Evolutionary conservation across 2,113 vertebrate species (phyloP).

Genomic region (Gila orcuttii): DNA sequence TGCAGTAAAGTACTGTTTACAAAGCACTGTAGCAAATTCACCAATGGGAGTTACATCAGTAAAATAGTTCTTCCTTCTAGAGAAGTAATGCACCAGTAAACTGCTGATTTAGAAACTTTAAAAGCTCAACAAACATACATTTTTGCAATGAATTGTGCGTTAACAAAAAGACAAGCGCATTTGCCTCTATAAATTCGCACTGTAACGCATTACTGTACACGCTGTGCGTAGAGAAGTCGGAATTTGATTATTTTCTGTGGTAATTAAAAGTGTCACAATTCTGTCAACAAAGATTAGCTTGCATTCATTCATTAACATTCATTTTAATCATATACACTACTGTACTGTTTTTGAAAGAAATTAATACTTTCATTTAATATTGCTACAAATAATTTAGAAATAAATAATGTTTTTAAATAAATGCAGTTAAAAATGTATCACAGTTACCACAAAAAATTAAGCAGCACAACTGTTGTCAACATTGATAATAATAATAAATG

Average conservation of each 20-base stretch:
- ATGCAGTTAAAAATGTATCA: background rate
- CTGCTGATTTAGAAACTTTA: background rate
- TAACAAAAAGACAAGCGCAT: background rate
- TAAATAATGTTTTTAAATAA: background rate
- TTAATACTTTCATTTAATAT: no score
- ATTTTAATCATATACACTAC: no score
- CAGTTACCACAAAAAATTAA: no score
- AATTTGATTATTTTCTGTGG: background rate
- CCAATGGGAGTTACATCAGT: background rate
- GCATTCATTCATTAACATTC: background rate
- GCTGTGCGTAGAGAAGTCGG: background rate
- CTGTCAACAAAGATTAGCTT: background rate
- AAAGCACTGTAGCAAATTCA: background rate
- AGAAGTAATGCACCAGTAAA: background rate
- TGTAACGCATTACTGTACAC: background rate
- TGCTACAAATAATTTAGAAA: background rate
- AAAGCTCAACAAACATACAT: background rate
- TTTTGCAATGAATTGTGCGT: background rate
- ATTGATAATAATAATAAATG: background rate
- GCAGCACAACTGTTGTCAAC: background rate
- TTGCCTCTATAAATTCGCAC: background rate
- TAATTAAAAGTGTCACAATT: background rate
- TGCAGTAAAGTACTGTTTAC: background rate
- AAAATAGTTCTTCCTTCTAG: background rate
- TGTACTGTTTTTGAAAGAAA: no score